Evolutionary conservation across 35 echinoderm and acorn worm genomes (phyloP).

Genomic region (Hemicentrotus pulcherrimus): DNA sequence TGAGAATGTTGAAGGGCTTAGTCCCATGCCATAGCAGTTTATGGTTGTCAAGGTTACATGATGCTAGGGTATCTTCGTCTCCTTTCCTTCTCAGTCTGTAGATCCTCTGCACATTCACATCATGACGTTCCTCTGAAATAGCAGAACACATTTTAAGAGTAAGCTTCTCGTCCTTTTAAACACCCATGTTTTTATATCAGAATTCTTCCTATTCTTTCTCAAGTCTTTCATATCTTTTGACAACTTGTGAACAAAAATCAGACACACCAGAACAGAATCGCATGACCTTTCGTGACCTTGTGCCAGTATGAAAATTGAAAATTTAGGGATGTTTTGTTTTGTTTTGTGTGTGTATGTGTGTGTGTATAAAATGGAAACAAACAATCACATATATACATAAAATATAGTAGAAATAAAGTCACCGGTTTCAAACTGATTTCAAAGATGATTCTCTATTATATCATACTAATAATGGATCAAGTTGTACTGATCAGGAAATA

Average conservation of each 20-base stretch:
- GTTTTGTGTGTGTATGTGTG: too few relatives aligned
- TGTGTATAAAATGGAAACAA: background rate
- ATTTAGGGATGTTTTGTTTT: too few relatives aligned
- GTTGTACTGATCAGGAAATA: too few relatives aligned
- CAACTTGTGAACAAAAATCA: background rate
- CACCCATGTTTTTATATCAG: background rate
- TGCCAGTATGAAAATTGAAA: background rate
- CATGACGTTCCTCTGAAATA: background rate
- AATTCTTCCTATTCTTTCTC: background rate
- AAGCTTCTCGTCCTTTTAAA: background rate
- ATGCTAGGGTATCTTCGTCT: conserved; percentile 72
- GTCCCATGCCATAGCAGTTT: conserved; percentile 95
- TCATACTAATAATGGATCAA: too few relatives aligned
- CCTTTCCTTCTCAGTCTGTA: conserved; percentile 66
- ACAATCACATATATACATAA: background rate
- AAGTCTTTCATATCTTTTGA: background rate
- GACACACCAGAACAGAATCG: background rate
- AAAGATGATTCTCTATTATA: too few relatives aligned
- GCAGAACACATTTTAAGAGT: background rate
- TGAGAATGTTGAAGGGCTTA: conserved; percentile 80
- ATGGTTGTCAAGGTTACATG: conserved; percentile 68
- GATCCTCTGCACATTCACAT: conserved; percentile 59
- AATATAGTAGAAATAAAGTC: too few relatives aligned
- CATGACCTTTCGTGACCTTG: too few relatives aligned
- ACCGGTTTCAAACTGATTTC: too few relatives aligned